Evolutionary conservation across 1,140 invertebrate species (phyloP).

Genomic region (Bombyx mandarina): DNA sequence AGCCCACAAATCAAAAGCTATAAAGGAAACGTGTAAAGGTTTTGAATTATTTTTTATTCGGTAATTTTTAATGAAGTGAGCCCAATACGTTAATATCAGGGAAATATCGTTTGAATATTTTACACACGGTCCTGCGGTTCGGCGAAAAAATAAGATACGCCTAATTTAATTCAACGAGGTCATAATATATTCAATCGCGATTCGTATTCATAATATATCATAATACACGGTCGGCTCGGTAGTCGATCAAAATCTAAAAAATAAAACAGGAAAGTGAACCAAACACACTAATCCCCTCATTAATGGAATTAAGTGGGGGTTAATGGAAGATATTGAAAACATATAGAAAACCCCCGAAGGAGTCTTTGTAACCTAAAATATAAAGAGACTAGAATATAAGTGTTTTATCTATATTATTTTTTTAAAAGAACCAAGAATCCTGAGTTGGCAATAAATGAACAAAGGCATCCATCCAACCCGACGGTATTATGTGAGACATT

Average conservation of each 20-base stretch:
- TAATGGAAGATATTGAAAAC: too few species aligned
- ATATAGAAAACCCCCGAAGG: too few species aligned
- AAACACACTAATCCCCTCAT: not conserved
- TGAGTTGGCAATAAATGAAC: too few species aligned
- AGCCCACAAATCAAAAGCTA: conserved; percentile 55
- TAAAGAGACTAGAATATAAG: too few species aligned
- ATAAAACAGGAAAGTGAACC: not conserved
- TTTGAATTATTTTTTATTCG: conserved; percentile 34
- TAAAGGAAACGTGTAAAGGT: conserved; percentile 51
- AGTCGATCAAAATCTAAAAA: not conserved
- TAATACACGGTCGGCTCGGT: not conserved
- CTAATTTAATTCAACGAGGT: not conserved
- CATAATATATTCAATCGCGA: not conserved
- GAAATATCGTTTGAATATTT: conserved; percentile 35
- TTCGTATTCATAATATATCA: not conserved
- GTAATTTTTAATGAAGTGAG: conserved; percentile 59
- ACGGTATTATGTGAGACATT: too few species aligned
- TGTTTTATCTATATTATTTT: too few species aligned
- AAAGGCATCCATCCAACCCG: too few species aligned
- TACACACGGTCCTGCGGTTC: conserved; percentile 26
- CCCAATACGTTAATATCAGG: conserved; percentile 49
- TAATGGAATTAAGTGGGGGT: too few species aligned
- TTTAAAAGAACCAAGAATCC: too few species aligned
- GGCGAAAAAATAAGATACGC: conserved; percentile 4
- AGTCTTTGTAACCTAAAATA: too few species aligned